Evolutionary conservation across 2,113 vertebrate species (phyloP), one percentile per base, ranked within the genome.

Genomic region (Corydoras maculifer): DNA sequence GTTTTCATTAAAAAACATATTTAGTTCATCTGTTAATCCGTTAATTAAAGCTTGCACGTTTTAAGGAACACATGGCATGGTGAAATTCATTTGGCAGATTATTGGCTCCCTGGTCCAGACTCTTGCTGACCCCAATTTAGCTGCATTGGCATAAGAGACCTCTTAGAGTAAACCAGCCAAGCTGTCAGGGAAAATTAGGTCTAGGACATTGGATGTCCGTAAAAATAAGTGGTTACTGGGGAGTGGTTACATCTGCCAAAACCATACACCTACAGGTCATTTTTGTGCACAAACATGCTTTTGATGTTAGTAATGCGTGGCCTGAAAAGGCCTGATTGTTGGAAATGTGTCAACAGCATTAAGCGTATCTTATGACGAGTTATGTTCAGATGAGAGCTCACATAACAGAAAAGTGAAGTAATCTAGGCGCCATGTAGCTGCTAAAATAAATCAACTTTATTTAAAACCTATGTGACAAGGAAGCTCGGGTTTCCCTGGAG

Each of bases 391-490:
- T 61, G 31, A 69, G 72, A 73, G 81, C 79, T 90, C 82, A 82
- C 66, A 78, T 87, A 81, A 87, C 77, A 86, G 77, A 85, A 85
- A 86, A 86, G 85, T 83, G 79, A 89, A 87, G 76, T 87, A 57
- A 57, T 14, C 54, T 14, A 70, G 84, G 85, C 82, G 79, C 83
- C 84, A 78, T 77, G 70, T 58, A 75, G 75, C 78, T 79, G 79
- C 77, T 75, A 85, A 89, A 86, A 88, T 88, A 89, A 87, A 84
- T 75, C 75, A 74, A n/a, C 70, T 61, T 75, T 83, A 82, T 91
- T 86, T 87, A 85, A 87, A 85, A 80, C 79, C 29, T 72, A 73
- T 58, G 72, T 77, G 86, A 82, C 82, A 75, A 65, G 58, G 79
- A 81, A 80, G 72, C 75, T 86, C 61, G 48, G 68, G 65, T 89